A percentile compares a stretch with the other conserved stretches of the same genome.
These are phyloP conservation scores for Huso huso DNA, from an alignment of 2,797 vertebrate genomes.

Conservation along the genomic window DNA sequence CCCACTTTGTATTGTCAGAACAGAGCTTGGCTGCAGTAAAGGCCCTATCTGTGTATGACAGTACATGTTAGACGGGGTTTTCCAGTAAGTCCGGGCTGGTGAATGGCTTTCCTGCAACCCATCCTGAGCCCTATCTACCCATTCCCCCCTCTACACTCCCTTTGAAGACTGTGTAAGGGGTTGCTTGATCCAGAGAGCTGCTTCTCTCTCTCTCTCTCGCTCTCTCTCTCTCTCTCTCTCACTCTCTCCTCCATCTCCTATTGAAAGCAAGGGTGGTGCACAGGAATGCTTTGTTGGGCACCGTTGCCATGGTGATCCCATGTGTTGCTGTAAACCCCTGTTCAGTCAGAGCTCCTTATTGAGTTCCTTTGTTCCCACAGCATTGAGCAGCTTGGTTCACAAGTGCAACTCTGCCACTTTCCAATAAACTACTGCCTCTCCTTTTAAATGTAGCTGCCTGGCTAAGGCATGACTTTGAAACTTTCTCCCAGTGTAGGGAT, in stretches of 20 bases:
- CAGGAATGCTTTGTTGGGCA: conserved; percentile 81
- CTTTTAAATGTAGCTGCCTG: too few relatives aligned
- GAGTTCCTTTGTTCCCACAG: conserved; percentile 34
- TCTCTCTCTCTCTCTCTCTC: conserved; percentile 6
- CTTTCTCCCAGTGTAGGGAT: too few relatives aligned
- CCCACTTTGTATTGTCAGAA: too few relatives aligned
- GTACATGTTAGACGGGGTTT: too few relatives aligned
- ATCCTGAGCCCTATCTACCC: background rate
- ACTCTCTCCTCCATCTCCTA: conserved; percentile 26
- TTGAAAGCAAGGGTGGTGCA: conserved; percentile 66
- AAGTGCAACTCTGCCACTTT: conserved; percentile 38
- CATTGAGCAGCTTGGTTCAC: conserved; percentile 43
- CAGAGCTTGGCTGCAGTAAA: too few relatives aligned
- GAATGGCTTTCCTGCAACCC: too few relatives aligned
- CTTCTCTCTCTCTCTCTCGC: conserved; percentile 10
- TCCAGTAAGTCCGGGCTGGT: too few relatives aligned
- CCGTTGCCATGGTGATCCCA: conserved; percentile 73
- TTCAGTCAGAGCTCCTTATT: conserved; percentile 60
- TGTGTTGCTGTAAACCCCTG: conserved; percentile 64
- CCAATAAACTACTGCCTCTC: background rate
- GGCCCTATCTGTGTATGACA: too few relatives aligned
- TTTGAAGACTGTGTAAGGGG: background rate
- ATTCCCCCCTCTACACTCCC: background rate
- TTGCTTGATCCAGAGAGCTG: background rate
- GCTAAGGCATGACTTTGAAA: too few relatives aligned